Base-by-base conservation (phyloP, 2,888 invertebrate genomes). In the Himalopsyche tibetana region DNA sequence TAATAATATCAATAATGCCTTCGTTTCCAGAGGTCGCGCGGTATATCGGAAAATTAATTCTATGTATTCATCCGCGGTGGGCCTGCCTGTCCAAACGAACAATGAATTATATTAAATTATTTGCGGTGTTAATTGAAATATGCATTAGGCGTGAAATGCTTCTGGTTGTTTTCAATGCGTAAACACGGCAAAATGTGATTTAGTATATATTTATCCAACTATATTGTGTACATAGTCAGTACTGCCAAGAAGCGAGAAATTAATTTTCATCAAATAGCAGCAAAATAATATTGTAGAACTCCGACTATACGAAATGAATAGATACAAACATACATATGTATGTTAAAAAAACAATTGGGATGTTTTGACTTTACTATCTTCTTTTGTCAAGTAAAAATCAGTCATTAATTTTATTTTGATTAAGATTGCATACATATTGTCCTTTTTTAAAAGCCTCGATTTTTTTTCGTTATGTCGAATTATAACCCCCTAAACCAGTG, bases 31-130 rank as follows among this genome's bases (percentile, higher is more conserved):
- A 63, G 63, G 63, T 63, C 63, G 28, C 63, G 28, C 19, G 19
- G 28, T 9, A 19, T 63, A 63, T 63, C 19, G 19, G 63, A 63
- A 63, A 63, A 63, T 63, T 63, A 63, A 63, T 63, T 63, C 63
- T 63, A 19, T 63, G 63, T 19, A 63, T 28, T 63, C 63, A 63
- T 63, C 63, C 63, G 63, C 63, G 63, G n/a, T 19, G 63, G 63
- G 63, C 11, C 28, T 28, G 63, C 63, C 63, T 63, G 63, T 63
- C 63, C 19, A 28, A 63, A 63, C 63, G 19, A 28, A 63, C 63
- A 63, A 63, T 63, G 63, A 63, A 63, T 63, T 63, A 63, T 63
- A 63, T 63, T 63, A 63, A 63, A 63, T 63, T 63, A 63, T 63
- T 63, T 63, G 63, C 63, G 63, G 63, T 19, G 63, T 63, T 63